These are phyloP conservation scores for Notiomystis cincta DNA, from an alignment of 2,113 vertebrate genomes.

Conservation along the genomic window DNA sequence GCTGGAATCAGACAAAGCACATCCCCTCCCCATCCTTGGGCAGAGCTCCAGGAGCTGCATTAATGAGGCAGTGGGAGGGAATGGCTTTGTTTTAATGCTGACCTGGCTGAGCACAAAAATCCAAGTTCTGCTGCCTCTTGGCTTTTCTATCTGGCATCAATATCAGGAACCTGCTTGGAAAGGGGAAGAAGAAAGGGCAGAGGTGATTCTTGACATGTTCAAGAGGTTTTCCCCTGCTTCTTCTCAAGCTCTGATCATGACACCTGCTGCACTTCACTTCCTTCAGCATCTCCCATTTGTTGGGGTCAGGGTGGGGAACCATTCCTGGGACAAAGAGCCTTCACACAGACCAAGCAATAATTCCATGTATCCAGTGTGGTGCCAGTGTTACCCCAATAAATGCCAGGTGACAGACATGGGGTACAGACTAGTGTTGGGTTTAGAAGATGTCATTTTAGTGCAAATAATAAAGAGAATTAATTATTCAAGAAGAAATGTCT, in stretches of 20 bases:
- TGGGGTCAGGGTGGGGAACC: not conserved
- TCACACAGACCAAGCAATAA: not conserved
- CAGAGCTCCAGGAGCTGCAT: constrained; percentile 5
- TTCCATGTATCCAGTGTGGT: not conserved
- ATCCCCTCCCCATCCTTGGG: not conserved
- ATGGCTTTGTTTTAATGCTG: constrained; percentile 19
- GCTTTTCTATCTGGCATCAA: not conserved
- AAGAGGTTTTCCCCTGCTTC: not conserved
- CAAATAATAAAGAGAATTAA: not conserved
- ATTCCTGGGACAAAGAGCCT: not conserved
- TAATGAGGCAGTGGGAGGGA: not conserved
- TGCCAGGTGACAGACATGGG: not conserved
- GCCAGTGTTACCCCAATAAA: not conserved
- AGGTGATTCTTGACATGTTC: not conserved
- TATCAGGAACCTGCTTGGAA: not conserved
- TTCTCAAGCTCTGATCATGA: not conserved
- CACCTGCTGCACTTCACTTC: not conserved
- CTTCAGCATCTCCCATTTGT: not conserved
- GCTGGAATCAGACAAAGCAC: not conserved
- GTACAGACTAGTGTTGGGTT: not conserved
- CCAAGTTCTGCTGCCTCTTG: constrained; percentile 3
- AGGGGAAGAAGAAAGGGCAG: not conserved
- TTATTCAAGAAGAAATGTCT: not conserved
- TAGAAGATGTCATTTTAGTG: not conserved
- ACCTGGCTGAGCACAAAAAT: not conserved